A percentile compares a stretch with the other conserved stretches of the same genome.
Evolutionary conservation across 2,888 invertebrate genomes (phyloP).

Genomic region (Hipparchia semele): DNA sequence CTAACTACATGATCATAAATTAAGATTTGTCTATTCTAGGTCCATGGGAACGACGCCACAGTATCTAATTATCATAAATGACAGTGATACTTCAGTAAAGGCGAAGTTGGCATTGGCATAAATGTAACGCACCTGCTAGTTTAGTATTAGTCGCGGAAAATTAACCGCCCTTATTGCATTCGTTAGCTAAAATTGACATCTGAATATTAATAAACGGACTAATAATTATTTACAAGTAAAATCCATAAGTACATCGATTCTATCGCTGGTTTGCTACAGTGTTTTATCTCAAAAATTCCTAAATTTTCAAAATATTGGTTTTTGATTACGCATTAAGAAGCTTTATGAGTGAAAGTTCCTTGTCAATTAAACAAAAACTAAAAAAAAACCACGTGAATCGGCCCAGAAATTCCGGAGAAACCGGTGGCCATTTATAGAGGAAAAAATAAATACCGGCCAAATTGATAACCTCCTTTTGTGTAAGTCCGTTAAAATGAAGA

Average conservation of each 20-base stretch:
- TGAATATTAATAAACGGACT: slow-evolving; percentile 10
- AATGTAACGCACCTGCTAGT: slow-evolving; percentile 29
- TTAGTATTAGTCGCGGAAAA: slow-evolving; percentile 28
- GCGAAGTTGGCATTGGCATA: slow-evolving; percentile 28
- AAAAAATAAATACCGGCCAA: too few species aligned
- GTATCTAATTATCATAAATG: slow-evolving; percentile 25
- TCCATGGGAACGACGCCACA: slow-evolving; percentile 27
- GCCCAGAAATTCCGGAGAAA: too few species aligned
- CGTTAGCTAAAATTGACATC: slow-evolving; percentile 7
- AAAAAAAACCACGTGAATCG: too few species aligned
- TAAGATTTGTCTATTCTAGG: slow-evolving; percentile 13
- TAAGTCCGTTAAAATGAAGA: too few species aligned
- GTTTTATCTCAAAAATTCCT: background rate
- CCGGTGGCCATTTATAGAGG: too few species aligned
- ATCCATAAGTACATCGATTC: background rate
- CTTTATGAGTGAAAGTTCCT: too few species aligned
- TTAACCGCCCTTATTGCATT: slow-evolving; percentile 16
- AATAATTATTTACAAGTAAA: background rate
- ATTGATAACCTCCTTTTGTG: too few species aligned
- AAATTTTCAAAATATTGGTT: too few species aligned
- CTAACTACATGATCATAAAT: slow-evolving; percentile 1
- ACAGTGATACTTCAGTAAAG: slow-evolving; percentile 23
- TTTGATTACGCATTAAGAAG: too few species aligned
- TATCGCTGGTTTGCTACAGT: background rate
- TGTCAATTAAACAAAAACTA: too few species aligned